Conservation (phyloP, 2,113 vertebrate genomes). For the Myiozetetes cayanensis region DNA sequence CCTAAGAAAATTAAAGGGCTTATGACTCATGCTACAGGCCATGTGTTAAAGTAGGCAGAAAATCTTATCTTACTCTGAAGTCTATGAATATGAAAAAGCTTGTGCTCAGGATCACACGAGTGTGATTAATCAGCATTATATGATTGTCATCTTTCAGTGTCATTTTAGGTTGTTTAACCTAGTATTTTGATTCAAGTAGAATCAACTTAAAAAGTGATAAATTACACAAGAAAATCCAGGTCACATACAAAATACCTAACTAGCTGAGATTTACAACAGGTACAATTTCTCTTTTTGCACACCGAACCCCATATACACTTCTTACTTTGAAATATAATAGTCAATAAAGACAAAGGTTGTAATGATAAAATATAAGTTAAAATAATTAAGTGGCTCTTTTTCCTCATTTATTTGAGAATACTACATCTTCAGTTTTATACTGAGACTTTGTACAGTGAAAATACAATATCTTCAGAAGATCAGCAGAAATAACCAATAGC, state of each 20-base stretch:
- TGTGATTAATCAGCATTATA: neutral
- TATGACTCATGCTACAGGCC: neutral
- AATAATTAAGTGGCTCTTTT: neutral
- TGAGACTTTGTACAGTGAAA: neutral
- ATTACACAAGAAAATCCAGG: neutral
- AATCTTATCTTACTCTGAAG: neutral
- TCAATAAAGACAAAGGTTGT: neutral
- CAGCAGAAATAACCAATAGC: neutral
- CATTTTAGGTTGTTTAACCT: neutral
- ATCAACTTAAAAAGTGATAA: neutral
- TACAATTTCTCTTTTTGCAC: neutral
- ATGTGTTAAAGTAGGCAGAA: neutral
- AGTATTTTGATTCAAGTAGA: neutral
- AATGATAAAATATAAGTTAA: neutral
- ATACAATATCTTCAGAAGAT: neutral
- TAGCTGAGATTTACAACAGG: neutral
- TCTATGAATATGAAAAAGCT: neutral
- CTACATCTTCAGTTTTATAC: neutral
- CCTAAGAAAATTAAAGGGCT: neutral
- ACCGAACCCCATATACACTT: neutral
- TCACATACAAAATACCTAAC: neutral
- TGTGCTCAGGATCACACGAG: neutral
- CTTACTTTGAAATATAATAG: neutral
- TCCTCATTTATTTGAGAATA: neutral
- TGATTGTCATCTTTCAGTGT: neutral